Evolutionary conservation across 92 coral and sea anemone genomes (phyloP).

Genomic region (Siderastrea siderea): DNA sequence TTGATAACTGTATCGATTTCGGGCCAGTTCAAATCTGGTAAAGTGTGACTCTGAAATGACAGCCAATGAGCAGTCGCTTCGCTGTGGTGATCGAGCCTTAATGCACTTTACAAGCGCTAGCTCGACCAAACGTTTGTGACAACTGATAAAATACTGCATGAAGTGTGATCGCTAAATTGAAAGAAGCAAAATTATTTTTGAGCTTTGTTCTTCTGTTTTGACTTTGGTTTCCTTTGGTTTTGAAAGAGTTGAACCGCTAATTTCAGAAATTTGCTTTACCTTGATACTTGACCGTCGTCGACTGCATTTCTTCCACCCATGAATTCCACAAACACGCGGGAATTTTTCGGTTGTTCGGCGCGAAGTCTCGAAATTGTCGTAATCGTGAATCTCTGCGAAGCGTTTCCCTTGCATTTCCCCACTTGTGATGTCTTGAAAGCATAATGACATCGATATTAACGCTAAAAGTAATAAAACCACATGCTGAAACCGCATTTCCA

Average conservation of each 20-base stretch:
- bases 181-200: no score
- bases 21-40: no score
- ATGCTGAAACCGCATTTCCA: neutral
- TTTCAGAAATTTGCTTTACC: neutral
- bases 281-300: slow-evolving; percentile 2
- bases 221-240: no score
- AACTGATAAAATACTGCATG: no score
- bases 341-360: neutral
- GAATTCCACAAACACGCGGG: slow-evolving; percentile 36
- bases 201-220: no score
- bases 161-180: no score
- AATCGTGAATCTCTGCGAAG: neutral
- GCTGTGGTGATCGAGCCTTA: no score
- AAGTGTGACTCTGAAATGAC: no score
- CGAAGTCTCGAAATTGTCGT: neutral
- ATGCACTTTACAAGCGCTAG: no score
- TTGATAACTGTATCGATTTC: no score
- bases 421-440: neutral
- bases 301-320: neutral
- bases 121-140: no score
- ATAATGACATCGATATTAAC: slow-evolving; percentile 5
- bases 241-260: neutral
- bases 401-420: neutral
- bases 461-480: neutral
- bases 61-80: no score